Conservation (phyloP, 2,797 vertebrate genomes). For the Acanthopagrus latus region DNA sequence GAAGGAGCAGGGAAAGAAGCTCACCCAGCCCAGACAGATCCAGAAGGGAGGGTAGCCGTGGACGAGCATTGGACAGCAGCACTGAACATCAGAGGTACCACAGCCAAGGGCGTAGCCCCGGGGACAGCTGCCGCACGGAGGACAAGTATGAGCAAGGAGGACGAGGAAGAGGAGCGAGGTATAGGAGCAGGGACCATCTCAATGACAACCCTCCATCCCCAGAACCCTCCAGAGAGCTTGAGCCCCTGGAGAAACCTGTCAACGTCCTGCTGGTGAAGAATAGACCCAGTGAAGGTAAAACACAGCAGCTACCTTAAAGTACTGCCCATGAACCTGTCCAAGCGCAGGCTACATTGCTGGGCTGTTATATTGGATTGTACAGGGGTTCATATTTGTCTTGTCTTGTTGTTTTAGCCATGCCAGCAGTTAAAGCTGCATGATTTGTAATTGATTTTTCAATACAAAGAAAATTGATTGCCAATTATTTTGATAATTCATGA, state of each 20-base stretch:
- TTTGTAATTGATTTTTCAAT: no score
- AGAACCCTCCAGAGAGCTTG: slow-evolving; percentile 72
- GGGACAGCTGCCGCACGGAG: slow-evolving; percentile 71
- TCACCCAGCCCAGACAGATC: slow-evolving; percentile 83
- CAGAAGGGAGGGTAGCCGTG: slow-evolving; percentile 50
- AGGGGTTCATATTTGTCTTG: not conserved
- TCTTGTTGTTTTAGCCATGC: not conserved
- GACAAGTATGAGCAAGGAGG: slow-evolving; percentile 83
- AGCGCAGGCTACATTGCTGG: no score
- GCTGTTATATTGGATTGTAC: not conserved
- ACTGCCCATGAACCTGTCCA: not conserved
- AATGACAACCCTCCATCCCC: slow-evolving; percentile 86
- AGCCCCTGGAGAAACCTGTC: slow-evolving; percentile 85
- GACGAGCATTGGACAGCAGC: slow-evolving; percentile 48
- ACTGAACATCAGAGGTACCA: slow-evolving; percentile 75
- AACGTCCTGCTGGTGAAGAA: slow-evolving; percentile 92
- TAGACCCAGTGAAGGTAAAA: slow-evolving; percentile 90
- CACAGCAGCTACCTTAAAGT: not conserved
- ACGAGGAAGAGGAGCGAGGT: slow-evolving; percentile 70
- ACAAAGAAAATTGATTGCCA: no score
- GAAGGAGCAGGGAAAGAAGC: slow-evolving; percentile 77
- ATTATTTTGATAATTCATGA: no score
- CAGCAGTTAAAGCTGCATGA: not conserved
- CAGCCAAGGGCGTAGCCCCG: slow-evolving; percentile 84
- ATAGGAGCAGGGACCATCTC: slow-evolving; percentile 86